Evolutionary conservation across 2,113 vertebrate genomes (phyloP).

Genomic region (Stictonetta naevosa): DNA sequence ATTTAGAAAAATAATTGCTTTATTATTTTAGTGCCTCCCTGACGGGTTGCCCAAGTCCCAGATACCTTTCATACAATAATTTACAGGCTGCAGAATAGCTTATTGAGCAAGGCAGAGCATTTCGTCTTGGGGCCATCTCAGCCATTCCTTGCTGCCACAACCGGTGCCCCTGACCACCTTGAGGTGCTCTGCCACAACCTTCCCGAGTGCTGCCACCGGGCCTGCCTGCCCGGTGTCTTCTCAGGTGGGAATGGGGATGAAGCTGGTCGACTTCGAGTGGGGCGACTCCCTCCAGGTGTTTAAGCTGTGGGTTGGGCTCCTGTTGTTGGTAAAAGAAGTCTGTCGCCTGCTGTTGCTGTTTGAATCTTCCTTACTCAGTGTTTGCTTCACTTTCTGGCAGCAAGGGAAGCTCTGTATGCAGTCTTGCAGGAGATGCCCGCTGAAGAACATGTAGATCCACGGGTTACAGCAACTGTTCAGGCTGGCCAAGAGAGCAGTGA

Average conservation of each 20-base stretch:
- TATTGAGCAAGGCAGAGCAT: neutral
- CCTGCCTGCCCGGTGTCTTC: neutral
- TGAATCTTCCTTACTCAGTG: slow-evolving; percentile 88
- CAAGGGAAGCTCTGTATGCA: slow-evolving; percentile 86
- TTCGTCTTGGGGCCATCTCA: neutral
- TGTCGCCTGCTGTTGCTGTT: slow-evolving; percentile 88
- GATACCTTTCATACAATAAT: slow-evolving; percentile 37
- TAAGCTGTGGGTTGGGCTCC: slow-evolving; percentile 85
- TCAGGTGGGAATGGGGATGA: slow-evolving; percentile 82
- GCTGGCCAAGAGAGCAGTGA: slow-evolving; percentile 91
- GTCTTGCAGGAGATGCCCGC: slow-evolving; percentile 94
- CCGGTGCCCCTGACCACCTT: neutral
- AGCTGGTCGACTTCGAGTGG: slow-evolving; percentile 73
- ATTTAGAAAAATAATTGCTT: slow-evolving; percentile 56
- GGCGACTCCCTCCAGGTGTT: slow-evolving; percentile 84
- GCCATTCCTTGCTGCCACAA: neutral
- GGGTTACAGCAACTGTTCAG: slow-evolving; percentile 98
- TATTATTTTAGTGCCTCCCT: neutral
- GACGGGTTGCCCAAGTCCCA: neutral
- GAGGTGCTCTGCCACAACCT: neutral
- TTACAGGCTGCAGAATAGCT: neutral
- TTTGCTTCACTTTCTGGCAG: slow-evolving; percentile 75
- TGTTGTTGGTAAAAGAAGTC: slow-evolving; percentile 85
- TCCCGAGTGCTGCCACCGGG: neutral
- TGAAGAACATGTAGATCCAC: slow-evolving; percentile 99